Evolutionary conservation across 2,797 vertebrate genomes (phyloP).

Genomic region (Sardinella longiceps): DNA sequence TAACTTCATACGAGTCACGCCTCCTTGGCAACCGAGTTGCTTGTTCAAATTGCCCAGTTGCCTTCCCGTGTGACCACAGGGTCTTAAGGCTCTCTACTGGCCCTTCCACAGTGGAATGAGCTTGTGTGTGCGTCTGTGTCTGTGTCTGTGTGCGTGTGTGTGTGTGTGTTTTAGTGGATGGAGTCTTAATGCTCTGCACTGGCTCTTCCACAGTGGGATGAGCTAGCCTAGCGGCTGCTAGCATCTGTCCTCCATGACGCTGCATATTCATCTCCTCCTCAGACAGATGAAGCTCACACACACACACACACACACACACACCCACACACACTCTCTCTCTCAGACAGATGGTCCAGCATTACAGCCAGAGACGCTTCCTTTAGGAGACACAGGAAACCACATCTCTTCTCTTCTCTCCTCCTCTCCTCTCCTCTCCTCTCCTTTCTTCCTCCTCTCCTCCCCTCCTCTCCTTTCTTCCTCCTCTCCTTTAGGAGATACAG

Average conservation of each 20-base stretch:
- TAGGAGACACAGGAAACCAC: neutral
- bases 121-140: no score
- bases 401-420: slow-evolving; percentile 18
- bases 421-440: neutral
- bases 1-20: no score
- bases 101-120: no score
- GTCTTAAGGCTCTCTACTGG: no score
- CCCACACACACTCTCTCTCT: no score
- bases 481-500: no score
- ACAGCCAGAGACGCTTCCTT: slow-evolving; percentile 36
- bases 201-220: slow-evolving; percentile 27
- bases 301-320: no score
- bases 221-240: slow-evolving; percentile 25
- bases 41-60: no score
- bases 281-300: no score
- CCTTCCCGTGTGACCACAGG: no score
- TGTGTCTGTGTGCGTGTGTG: slow-evolving; percentile 13
- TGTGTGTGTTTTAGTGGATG: slow-evolving; percentile 18
- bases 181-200: slow-evolving; percentile 17
- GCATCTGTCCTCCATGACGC: slow-evolving; percentile 16
- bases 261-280: slow-evolving; percentile 39
- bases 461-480: no score
- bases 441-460: neutral
- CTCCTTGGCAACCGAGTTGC: no score
- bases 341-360: slow-evolving; percentile 52